Base-by-base conservation (phyloP, 2,888 invertebrate genomes). In the Drosophila heteroneura region DNA sequence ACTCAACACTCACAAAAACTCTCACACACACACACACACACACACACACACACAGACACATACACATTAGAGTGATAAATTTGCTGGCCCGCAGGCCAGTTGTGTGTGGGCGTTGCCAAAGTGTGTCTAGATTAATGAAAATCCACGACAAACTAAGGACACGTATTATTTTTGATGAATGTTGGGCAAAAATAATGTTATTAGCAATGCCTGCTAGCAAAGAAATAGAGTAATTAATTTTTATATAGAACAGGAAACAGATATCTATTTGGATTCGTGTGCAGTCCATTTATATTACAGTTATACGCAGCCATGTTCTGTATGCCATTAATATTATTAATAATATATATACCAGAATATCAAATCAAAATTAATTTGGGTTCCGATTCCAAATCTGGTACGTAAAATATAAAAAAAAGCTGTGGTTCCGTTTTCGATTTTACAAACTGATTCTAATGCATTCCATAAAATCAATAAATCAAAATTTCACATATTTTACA, bases 71-170 rank as follows among this genome's bases (percentile, higher is more conserved):
- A 28, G 56, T 76, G 68, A 76, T 68, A 64, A 68, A 78, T 76
- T 47, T 35, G 39, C 51, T 41, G 32, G 26, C 2, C 49, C 37
- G 30, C 64, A 16, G 57, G 30, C 47, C 28, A 35, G 64, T 26
- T n/a, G 52, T 51, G 26, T 30, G 52, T 30, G 30, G 33, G 60
- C 26, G 47, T 44, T 39, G 49, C 30, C 63, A 58, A 67, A 77
- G 35, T 63, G 81, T 78, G 67, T 68, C 68, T 73, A 69, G 78
- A 79, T 81, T 79, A 79, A 79, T 79, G 81, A 81, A 81, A 73
- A 77, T 47, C 60, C 73, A 66, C 65, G 82, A 70, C 62, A 64
- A 64, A 70, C 63, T 52, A 65, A 70, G 56, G 51, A 79, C 71
- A 64, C 81, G 68, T 72, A 71, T 61, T 72, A 57, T 35, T 54